These are phyloP conservation scores for Pygmarrhopalites habei DNA, from an alignment of 1,140 invertebrate genomes.

Conservation along the genomic window DNA sequence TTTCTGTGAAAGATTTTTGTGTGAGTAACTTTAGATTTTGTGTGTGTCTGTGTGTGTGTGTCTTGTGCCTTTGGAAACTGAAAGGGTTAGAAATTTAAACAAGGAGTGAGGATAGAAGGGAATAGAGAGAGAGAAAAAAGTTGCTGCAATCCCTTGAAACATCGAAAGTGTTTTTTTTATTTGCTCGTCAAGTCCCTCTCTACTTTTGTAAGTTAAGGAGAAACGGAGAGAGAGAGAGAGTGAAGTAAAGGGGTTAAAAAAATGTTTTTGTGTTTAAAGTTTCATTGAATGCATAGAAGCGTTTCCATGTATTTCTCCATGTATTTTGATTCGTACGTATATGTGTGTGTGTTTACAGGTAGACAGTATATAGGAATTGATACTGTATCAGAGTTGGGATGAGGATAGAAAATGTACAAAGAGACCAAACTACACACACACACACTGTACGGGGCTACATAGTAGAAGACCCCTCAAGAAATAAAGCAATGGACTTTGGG, in stretches of 20 bases:
- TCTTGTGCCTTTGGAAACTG: background rate
- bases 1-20: background rate
- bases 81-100: constrained; percentile 12
- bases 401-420: too few relatives aligned
- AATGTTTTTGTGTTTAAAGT: background rate
- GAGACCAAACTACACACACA: too few relatives aligned
- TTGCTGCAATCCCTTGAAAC: constrained; percentile 8
- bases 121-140: too few relatives aligned
- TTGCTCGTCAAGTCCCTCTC: constrained; percentile 9
- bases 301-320: constrained; percentile 8
- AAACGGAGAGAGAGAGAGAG: background rate
- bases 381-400: too few relatives aligned
- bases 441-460: too few relatives aligned
- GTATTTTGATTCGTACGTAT: background rate
- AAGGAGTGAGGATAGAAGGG: background rate
- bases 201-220: constrained; percentile 1
- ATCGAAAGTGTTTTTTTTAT: constrained; percentile 11
- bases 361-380: too few relatives aligned
- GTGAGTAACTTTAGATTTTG: background rate
- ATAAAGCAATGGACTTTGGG: too few relatives aligned
- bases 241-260: background rate
- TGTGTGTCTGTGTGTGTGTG: background rate
- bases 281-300: constrained; percentile 7
- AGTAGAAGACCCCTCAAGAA: too few relatives aligned
- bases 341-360: too few relatives aligned